Conservation (phyloP, 1,140 invertebrate genomes). For the Ceratosolen solmsi region DNA sequence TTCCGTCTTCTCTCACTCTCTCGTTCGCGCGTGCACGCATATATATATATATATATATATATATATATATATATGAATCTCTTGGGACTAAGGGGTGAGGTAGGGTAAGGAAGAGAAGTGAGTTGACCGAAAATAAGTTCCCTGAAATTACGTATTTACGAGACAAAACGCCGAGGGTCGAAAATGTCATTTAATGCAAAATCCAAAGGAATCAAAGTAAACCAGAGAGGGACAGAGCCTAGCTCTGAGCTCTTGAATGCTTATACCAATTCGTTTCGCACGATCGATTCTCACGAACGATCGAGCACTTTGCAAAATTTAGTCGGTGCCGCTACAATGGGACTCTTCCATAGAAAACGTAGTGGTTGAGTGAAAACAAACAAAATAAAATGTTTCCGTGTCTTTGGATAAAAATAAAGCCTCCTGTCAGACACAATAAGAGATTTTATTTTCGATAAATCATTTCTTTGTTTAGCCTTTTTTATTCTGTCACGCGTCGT, state of each 20-base stretch:
- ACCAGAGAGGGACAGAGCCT: conserved; percentile 2
- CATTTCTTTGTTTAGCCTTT: not conserved
- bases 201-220: conserved; percentile 53
- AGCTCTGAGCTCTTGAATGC: not conserved
- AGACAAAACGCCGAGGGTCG: conserved; percentile 61
- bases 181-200: conserved; percentile 65
- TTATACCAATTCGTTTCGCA: conserved; percentile 52
- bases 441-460: conserved; percentile 16
- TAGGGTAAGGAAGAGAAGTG: not conserved
- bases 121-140: conserved; percentile 55
- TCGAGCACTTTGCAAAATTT: conserved; percentile 13
- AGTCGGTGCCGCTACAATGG: not conserved
- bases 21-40: not conserved
- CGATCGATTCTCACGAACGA: conserved; percentile 43
- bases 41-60: too few species aligned
- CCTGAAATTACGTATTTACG: conserved; percentile 68
- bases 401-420: conserved; percentile 17
- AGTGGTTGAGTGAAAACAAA: not conserved
- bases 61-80: too few species aligned
- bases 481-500: not conserved
- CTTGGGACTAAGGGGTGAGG: conserved; percentile 50
- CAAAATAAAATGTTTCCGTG: conserved; percentile 23
- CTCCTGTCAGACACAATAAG: conserved; percentile 1
- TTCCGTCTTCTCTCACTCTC: not conserved
- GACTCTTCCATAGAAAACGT: not conserved